These are phyloP conservation scores for Melanotaenia trifasciata DNA, from an alignment of 2,797 vertebrate genomes.

Conservation along the genomic window DNA sequence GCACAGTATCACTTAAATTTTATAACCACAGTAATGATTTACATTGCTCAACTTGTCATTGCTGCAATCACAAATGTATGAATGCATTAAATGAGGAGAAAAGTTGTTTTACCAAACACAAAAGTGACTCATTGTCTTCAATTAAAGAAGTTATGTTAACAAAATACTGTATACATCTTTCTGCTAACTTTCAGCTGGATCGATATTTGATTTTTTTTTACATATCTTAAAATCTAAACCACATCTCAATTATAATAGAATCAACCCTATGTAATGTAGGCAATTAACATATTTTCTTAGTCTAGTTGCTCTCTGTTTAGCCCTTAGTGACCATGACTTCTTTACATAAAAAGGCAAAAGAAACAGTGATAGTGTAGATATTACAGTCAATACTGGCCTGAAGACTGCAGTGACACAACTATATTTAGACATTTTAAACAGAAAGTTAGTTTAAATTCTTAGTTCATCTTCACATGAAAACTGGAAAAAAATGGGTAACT, in stretches of 20 bases:
- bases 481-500: too few species aligned
- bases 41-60: conserved; percentile 7
- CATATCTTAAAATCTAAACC: neutral
- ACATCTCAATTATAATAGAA: neutral
- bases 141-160: neutral
- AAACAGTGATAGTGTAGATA: too few species aligned
- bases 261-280: too few species aligned
- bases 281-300: too few species aligned
- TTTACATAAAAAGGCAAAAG: too few species aligned
- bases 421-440: too few species aligned
- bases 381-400: too few species aligned
- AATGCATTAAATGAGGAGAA: conserved; percentile 17
- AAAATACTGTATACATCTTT: neutral
- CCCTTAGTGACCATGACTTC: too few species aligned
- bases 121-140: neutral
- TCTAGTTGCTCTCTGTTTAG: too few species aligned
- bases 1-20: conserved; percentile 23
- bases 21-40: conserved; percentile 22
- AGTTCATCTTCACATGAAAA: too few species aligned
- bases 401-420: too few species aligned
- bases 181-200: neutral
- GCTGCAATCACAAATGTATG: conserved; percentile 1
- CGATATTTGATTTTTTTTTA: neutral
- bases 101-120: conserved; percentile 7
- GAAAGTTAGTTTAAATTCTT: too few species aligned